Conservation (phyloP, 2,888 invertebrate genomes). For the Cryptocephalus moraei region DNA sequence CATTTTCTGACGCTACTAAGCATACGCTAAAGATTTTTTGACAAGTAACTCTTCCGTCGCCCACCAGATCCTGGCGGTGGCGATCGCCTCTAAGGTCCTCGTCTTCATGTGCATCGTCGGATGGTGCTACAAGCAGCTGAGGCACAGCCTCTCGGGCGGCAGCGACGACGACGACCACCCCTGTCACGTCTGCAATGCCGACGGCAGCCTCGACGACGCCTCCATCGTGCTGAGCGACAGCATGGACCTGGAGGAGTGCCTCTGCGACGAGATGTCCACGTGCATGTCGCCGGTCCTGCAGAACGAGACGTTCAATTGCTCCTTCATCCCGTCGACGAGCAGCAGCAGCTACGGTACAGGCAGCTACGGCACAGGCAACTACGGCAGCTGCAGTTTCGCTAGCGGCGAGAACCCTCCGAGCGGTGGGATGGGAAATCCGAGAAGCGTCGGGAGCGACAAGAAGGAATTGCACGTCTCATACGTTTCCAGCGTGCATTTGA, state of each 20-base stretch:
- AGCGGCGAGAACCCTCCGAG: too few species aligned
- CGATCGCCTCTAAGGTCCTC: constrained; percentile 23
- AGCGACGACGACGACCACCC: constrained; percentile 6
- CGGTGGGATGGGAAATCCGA: too few species aligned
- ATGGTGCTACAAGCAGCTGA: constrained; percentile 24
- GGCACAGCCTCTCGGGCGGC: constrained; percentile 8
- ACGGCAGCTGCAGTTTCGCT: too few species aligned
- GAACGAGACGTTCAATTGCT: constrained; percentile 13
- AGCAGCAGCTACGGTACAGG: background rate
- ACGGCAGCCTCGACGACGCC: constrained; percentile 5
- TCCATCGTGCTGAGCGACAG: constrained; percentile 13
- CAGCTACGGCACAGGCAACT: too few species aligned
- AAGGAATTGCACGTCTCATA: too few species aligned
- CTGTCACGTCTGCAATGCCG: too few species aligned
- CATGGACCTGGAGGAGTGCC: constrained; percentile 8
- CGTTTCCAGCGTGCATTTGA: too few species aligned
- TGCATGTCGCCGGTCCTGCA: constrained; percentile 2
- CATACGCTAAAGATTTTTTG: too few species aligned
- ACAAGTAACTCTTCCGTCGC: too few species aligned
- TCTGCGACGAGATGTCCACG: constrained; percentile 8
- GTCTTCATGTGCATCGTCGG: constrained; percentile 25
- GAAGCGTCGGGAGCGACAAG: too few species aligned
- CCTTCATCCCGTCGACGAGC: constrained; percentile 1
- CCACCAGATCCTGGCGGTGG: constrained; percentile 19
- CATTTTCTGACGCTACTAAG: too few species aligned